A percentile compares a stretch with the other conserved stretches of the same genome.
Evolutionary conservation across 2,797 vertebrate species (phyloP).

Genomic region (Knipowitschia caucasica): DNA sequence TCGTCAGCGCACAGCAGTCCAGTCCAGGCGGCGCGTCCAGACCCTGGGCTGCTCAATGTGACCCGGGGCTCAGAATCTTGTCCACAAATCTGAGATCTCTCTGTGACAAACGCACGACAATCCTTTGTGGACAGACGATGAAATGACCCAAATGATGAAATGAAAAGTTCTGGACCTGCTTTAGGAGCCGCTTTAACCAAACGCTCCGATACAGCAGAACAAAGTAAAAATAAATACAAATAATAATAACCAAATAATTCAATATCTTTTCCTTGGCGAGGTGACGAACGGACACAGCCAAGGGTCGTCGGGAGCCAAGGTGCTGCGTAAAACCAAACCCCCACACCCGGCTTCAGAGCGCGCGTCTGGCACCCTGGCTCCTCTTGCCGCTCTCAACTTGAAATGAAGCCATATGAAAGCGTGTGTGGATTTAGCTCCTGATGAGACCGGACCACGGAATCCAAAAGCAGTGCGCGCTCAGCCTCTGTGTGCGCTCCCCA

Average conservation of each 20-base stretch:
- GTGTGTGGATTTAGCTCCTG: slow-evolving; percentile 50
- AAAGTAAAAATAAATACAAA: too few species aligned
- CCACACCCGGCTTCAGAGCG: slow-evolving; percentile 6
- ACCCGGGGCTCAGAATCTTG: not conserved
- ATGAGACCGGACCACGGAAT: slow-evolving; percentile 50
- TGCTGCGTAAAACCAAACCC: slow-evolving; percentile 12
- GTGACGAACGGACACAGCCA: slow-evolving; percentile 11
- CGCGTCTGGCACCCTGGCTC: slow-evolving; percentile 13
- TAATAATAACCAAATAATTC: slow-evolving; percentile 14
- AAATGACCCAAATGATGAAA: not conserved
- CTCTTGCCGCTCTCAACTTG: slow-evolving; percentile 32
- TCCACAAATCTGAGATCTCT: not conserved
- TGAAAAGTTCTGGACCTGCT: not conserved
- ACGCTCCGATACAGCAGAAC: not conserved
- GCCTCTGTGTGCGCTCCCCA: slow-evolving; percentile 64
- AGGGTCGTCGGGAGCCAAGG: slow-evolving; percentile 16
- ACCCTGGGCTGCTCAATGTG: slow-evolving; percentile 37
- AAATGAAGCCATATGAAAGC: slow-evolving; percentile 35
- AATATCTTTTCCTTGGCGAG: slow-evolving; percentile 1
- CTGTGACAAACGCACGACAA: not conserved
- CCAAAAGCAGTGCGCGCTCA: slow-evolving; percentile 57
- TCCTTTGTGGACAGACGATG: not conserved
- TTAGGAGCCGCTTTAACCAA: not conserved
- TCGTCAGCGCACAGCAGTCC: slow-evolving; percentile 42
- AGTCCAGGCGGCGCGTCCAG: slow-evolving; percentile 52